phyloP scores from a whole-genome alignment of 2,113 vertebrate species.

The Penelope pileata region DNA sequence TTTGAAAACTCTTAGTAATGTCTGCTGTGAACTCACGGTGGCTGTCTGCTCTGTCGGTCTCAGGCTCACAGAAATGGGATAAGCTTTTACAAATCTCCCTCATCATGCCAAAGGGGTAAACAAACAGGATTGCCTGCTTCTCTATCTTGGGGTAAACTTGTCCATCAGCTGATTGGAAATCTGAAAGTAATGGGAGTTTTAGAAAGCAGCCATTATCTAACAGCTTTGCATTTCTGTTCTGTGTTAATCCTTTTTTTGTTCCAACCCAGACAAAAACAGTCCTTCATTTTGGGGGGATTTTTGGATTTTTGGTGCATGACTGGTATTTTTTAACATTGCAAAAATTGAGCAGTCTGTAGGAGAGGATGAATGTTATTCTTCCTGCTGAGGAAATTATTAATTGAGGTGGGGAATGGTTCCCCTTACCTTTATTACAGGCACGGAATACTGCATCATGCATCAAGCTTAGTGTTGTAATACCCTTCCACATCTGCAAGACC shows the following conservation, averaged over 20 bases:
- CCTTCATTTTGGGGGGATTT: background rate
- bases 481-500: background rate
- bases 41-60: background rate
- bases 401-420: background rate
- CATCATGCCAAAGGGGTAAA: conserved; percentile 39
- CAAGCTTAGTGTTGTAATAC: conserved; percentile 1
- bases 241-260: conserved; percentile 49
- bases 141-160: conserved; percentile 16
- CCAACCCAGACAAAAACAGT: background rate
- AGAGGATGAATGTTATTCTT: conserved; percentile 20
- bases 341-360: background rate
- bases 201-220: conserved; percentile 11
- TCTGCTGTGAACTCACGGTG: background rate
- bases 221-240: conserved; percentile 22
- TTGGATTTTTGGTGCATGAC: background rate
- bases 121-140: background rate
- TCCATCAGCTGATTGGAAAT: background rate
- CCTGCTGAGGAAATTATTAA: conserved; percentile 30
- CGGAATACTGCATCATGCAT: conserved; percentile 1
- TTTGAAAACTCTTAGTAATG: background rate
- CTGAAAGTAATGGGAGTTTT: conserved; percentile 19
- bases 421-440: conserved; percentile 47
- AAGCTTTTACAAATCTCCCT: conserved; percentile 27
- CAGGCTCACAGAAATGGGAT: background rate
- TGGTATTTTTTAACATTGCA: background rate